A percentile compares a stretch with the other conserved stretches of the same genome.
phyloP scores from a whole-genome alignment of 1,140 invertebrate species.

The Sycobia sp. region DNA sequence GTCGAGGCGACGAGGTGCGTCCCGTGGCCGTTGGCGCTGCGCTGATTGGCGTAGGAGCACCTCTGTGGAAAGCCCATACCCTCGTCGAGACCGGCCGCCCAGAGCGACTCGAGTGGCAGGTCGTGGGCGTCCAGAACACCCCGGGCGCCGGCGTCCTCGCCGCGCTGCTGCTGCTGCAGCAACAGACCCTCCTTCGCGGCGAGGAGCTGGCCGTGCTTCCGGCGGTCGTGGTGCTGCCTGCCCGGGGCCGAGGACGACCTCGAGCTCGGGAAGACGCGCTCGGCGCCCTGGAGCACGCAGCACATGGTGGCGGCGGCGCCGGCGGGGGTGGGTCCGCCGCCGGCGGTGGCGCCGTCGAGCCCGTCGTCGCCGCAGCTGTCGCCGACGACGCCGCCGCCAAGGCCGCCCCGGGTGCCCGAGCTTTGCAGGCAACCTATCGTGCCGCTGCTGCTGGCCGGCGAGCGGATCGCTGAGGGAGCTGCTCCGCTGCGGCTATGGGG shows the following conservation, averaged over 20 bases:
- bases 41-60: conserved; percentile 52
- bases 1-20: conserved; percentile 3
- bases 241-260: conserved; percentile 38
- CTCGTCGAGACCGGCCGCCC: conserved; percentile 54
- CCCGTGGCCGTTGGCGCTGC: conserved; percentile 29
- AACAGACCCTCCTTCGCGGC: conserved; percentile 1
- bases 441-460: conserved; percentile 43
- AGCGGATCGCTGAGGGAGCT: background rate
- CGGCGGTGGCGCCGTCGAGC: conserved; percentile 48
- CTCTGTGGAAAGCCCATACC: conserved; percentile 54
- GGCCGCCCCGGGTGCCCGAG: conserved; percentile 44
- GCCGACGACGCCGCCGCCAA: too few species aligned
- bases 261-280: conserved; percentile 51
- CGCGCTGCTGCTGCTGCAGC: background rate
- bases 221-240: background rate
- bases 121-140: conserved; percentile 43
- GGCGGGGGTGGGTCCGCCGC: conserved; percentile 1
- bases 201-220: background rate
- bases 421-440: conserved; percentile 58
- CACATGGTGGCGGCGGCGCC: conserved; percentile 42
- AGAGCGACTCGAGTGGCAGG: conserved; percentile 52
- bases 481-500: background rate
- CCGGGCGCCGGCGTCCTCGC: conserved; percentile 16
- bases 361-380: conserved; percentile 50
- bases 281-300: conserved; percentile 54